Evolutionary conservation across 2,888 invertebrate genomes (phyloP).

Genomic region (Brenthis daphne): DNA sequence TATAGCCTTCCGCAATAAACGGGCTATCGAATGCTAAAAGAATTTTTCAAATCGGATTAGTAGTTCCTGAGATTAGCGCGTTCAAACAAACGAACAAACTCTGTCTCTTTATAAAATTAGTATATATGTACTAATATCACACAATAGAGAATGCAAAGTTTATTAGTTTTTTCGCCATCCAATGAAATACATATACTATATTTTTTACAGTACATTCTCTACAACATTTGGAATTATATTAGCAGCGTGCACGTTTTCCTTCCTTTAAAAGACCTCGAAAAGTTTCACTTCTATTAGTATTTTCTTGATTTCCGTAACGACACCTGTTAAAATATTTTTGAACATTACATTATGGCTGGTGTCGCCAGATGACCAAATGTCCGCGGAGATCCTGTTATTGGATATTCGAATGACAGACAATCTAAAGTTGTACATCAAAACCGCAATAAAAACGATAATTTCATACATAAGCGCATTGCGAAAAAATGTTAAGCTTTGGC

Average conservation of each 20-base stretch:
- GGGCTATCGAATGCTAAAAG: no score
- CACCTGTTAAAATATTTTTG: slow-evolving; percentile 30
- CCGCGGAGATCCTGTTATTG: background rate
- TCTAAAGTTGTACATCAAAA: no score
- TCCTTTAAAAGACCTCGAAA: background rate
- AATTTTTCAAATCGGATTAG: no score
- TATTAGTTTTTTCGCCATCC: background rate
- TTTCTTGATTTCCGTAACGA: slow-evolving; percentile 18
- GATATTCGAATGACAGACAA: no score
- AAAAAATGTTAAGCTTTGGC: background rate
- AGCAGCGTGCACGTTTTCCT: background rate
- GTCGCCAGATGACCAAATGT: background rate
- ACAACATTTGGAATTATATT: no score
- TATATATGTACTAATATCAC: background rate
- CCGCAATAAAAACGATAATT: no score
- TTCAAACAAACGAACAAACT: no score
- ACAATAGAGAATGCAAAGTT: background rate
- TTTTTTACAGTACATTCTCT: no score
- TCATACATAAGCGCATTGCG: no score
- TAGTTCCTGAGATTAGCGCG: no score
- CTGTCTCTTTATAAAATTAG: no score
- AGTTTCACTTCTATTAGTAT: slow-evolving; percentile 8
- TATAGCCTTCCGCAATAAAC: no score
- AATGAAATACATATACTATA: background rate
- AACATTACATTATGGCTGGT: background rate